Evolutionary conservation across 2,888 invertebrate species (phyloP), one percentile per base, ranked within the genome.

Genomic region (Nomada hirtipes): DNA sequence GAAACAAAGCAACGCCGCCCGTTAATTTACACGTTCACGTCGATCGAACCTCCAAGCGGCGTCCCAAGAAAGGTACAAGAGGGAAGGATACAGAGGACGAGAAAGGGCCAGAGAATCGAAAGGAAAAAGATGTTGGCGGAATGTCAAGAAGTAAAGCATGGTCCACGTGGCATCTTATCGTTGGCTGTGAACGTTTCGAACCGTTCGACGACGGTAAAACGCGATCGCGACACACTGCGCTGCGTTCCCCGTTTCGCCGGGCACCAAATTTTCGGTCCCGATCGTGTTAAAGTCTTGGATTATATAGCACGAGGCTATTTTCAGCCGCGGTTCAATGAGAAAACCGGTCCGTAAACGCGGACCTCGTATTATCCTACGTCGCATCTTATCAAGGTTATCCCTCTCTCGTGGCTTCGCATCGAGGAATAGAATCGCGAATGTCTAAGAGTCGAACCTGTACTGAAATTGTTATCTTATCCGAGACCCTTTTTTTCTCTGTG

Each of bases 341-440:
- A 78, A 83, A 83, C 82, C 83, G 83, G 83, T 83, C 83, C 52
- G 82, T 65, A 72, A 77, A 70, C 61, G 64, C 70, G 69, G 44
- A 47, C 60, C 57, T 74, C 78, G 70, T 50, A 71, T 82, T 83
- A 83, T 82, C 76, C 79, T 60, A 70, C 79, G 68, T 73, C 63
- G 67, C 73, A 73, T 76, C 83, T 76, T 79, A 79, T 79, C 84
- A 84, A 84, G 84, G 84, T 79, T 79, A 83, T 69, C 57, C 76
- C 76, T 76, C 72, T 76, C 67, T 29, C 57, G 65, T 53, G 55
- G 11, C 13, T 15, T 53, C 26, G 23, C 47, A 65, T 76, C 74
- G 59, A 74, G 70, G 79, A n/a, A 67, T 68, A 59, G 75, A 79
- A 72, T 76, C 63, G 52, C 73, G 29, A 64, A 52, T 53, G 4